These are phyloP conservation scores for Phataginus tetradactyla DNA, from an alignment of 2,797 vertebrate genomes.

Conservation along the genomic window DNA sequence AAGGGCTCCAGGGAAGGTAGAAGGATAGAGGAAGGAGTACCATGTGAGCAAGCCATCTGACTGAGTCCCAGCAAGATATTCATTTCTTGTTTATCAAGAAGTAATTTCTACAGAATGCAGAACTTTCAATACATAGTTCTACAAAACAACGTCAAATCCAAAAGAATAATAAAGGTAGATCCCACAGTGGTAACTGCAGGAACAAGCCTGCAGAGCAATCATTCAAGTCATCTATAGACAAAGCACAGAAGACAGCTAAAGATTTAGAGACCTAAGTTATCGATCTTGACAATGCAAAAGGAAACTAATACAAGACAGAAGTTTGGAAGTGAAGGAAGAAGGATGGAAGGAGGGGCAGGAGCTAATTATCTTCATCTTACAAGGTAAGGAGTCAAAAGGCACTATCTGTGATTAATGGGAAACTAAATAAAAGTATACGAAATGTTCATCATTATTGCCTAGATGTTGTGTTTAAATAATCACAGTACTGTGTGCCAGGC, in stretches of 20 bases:
- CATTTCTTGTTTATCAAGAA: neutral
- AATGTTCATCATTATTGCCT: neutral
- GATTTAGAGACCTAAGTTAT: constrained; percentile 21
- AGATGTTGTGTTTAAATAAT: neutral
- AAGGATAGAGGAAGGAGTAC: neutral
- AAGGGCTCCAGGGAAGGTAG: neutral
- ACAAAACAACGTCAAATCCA: constrained; percentile 46
- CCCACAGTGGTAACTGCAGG: neutral
- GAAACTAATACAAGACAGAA: constrained; percentile 38
- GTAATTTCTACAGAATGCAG: neutral
- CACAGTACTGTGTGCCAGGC: neutral
- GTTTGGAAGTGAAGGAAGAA: neutral
- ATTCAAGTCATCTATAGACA: neutral
- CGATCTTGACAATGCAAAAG: constrained; percentile 16
- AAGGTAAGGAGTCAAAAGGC: neutral
- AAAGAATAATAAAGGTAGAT: constrained; percentile 28
- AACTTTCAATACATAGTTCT: neutral
- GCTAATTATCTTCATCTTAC: neutral
- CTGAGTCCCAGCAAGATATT: neutral
- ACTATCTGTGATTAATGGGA: neutral
- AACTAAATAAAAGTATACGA: neutral
- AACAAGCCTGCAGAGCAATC: neutral
- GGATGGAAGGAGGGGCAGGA: neutral
- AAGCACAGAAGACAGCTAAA: neutral
- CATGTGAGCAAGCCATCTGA: neutral